Conservation (phyloP, 2,797 vertebrate species). For the Enteromius unitaeniatus region DNA sequence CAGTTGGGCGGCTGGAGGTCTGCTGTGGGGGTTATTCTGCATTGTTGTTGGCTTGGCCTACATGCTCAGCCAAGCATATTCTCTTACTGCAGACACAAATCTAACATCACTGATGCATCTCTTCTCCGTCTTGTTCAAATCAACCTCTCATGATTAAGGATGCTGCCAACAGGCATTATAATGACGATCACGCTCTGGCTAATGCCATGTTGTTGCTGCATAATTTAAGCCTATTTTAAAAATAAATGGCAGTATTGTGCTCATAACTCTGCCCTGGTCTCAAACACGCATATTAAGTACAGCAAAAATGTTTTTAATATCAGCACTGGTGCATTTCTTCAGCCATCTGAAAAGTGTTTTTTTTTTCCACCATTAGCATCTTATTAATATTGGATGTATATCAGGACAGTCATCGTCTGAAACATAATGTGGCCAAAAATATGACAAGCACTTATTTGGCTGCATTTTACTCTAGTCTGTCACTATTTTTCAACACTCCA, state of each 20-base stretch:
- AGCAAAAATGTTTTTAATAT: constrained; percentile 12
- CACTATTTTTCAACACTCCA: constrained; percentile 29
- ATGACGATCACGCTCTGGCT: constrained; percentile 32
- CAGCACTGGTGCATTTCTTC: constrained; percentile 16
- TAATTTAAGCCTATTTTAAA: constrained; percentile 50
- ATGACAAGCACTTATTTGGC: constrained; percentile 23
- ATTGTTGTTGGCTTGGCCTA: constrained; percentile 84
- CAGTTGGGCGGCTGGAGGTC: constrained; percentile 28
- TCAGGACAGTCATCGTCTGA: constrained; percentile 1
- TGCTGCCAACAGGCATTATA: constrained; percentile 34
- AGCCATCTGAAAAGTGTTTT: not conserved
- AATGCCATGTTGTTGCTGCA: constrained; percentile 42
- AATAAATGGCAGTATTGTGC: constrained; percentile 17
- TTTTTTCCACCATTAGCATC: constrained; percentile 5
- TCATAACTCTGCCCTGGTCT: constrained; percentile 9
- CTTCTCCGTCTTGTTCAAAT: constrained; percentile 68
- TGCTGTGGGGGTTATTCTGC: constrained; percentile 79
- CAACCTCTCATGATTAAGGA: constrained; percentile 25
- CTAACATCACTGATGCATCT: constrained; percentile 41
- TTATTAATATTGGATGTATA: constrained; percentile 38
- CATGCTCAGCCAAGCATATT: constrained; percentile 82
- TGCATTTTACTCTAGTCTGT: constrained; percentile 11
- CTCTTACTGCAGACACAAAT: constrained; percentile 70
- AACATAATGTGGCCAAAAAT: constrained; percentile 22
- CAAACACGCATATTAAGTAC: not conserved